phyloP scores from a whole-genome alignment of 92 coral and sea anemone genomes.

The Heteractis magnifica region DNA sequence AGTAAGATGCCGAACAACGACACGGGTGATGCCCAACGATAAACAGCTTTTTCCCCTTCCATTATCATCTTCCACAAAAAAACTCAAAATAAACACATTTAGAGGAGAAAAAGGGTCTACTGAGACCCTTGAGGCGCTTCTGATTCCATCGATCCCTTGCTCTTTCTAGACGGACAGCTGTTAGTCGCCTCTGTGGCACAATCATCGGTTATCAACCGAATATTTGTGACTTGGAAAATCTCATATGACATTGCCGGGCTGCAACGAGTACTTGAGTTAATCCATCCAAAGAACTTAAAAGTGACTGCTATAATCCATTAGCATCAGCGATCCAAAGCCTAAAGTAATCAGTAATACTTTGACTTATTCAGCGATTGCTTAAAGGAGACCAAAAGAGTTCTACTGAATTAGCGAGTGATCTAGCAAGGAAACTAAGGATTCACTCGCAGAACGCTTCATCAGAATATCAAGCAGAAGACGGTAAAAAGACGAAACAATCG shows the following conservation, averaged over 20 bases:
- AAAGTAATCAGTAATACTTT: background rate
- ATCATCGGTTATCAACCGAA: background rate
- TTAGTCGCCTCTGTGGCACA: background rate
- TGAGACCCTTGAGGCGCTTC: background rate
- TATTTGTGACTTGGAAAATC: background rate
- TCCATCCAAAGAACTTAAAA: background rate
- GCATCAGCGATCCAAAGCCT: too few relatives aligned
- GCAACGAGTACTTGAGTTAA: background rate
- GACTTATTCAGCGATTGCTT: background rate
- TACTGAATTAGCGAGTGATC: background rate
- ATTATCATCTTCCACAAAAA: background rate
- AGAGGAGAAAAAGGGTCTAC: background rate
- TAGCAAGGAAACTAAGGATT: background rate
- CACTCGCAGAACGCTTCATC: background rate
- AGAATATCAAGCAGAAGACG: background rate
- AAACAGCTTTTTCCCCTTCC: background rate
- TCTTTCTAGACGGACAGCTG: background rate
- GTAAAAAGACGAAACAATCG: background rate
- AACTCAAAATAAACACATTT: background rate
- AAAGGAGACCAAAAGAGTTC: background rate
- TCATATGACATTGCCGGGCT: background rate
- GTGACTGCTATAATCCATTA: slow-evolving; percentile 5
- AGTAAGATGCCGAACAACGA: background rate
- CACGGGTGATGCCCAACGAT: background rate
- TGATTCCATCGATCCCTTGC: background rate